Conservation (phyloP, 2,888 invertebrate species). For the Clistopyga incitator region DNA sequence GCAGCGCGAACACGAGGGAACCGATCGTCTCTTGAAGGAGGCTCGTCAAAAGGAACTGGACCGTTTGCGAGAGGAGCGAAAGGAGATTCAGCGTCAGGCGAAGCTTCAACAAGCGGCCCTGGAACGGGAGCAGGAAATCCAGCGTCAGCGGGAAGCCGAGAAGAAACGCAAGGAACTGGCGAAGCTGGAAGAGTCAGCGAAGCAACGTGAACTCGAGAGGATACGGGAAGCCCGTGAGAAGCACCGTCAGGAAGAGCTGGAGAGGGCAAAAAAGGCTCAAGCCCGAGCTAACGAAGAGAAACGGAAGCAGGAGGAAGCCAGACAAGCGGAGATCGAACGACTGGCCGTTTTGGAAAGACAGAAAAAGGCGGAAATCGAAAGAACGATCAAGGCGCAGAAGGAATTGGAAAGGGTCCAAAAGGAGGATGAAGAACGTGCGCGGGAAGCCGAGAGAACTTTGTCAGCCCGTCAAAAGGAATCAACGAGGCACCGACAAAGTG, state of each 20-base stretch:
- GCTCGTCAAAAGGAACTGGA: conserved; percentile 79
- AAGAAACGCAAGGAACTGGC: conserved; percentile 79
- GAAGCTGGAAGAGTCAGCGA: conserved; percentile 77
- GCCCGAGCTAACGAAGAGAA: conserved; percentile 76
- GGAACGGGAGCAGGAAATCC: conserved; percentile 77
- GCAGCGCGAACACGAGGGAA: conserved; percentile 78
- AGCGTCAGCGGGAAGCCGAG: conserved; percentile 77
- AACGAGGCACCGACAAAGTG: conserved; percentile 53
- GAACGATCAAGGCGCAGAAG: conserved; percentile 69
- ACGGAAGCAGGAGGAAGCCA: conserved; percentile 71
- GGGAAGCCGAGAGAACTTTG: conserved; percentile 46
- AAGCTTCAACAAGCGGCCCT: conserved; percentile 74
- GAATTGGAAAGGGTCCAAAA: conserved; percentile 69
- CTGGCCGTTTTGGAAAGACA: conserved; percentile 73
- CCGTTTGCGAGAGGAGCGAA: conserved; percentile 78
- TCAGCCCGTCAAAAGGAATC: conserved; percentile 48
- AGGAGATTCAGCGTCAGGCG: conserved; percentile 78
- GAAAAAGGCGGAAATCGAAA: conserved; percentile 74
- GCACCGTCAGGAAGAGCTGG: conserved; percentile 76
- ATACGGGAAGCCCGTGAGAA: conserved; percentile 78
- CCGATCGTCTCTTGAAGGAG: conserved; percentile 76
- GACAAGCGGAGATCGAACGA: conserved; percentile 73
- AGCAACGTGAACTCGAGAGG: conserved; percentile 78
- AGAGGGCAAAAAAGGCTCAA: conserved; percentile 74
- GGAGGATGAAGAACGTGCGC: conserved; percentile 66